Evolutionary conservation across 2,113 vertebrate genomes (phyloP), one percentile per base, ranked within the genome.

Genomic region (Polypterus senegalus): DNA sequence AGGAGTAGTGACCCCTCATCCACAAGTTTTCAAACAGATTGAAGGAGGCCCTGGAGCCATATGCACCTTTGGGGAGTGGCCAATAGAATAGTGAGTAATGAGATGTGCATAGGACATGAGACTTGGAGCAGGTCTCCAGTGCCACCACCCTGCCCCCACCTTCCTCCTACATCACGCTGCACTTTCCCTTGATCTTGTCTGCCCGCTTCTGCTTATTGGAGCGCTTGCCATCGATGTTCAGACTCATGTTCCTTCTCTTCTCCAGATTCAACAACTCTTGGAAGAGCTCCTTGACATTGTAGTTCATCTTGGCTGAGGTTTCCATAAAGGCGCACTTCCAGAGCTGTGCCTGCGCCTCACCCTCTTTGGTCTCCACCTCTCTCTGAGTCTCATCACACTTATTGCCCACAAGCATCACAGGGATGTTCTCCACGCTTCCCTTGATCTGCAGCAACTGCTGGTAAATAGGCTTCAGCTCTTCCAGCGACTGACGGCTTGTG

Each of bases 291-390:
- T 92, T 93, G 59, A 98, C 93, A 6, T 98, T 98, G 87, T 98
- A 89, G 87, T 98, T 94, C 88, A 92, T 94, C 84, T 98, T 98
- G 82, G 94, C 94, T 0, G 94, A 98, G 6, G 94, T 98, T 83
- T 98, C 94, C 92, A 97, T 97, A 83, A 98, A 98, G 73, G 93
- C 91, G 71, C 93, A 98, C 67, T 95, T 94, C 94, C 94, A 98
- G 73, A 88, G 81, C 79, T 85, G 86, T 67, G 94, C 91, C 87
- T 94, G 49, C 1, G 92, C 91, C 73, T 97, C 93, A 0, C 93
- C 93, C 5, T 94, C 92, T 48, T 85, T 79, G 59, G 91, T 90
- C 75, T 93, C 88, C 82, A 97, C 92, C 79, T 97, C 93, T 10
- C 93, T 80, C 77, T 88, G 90, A n/a, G 92, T 92, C 79, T 98